Evolutionary conservation across 2,113 vertebrate genomes (phyloP).

Genomic region (Lathamus discolor): DNA sequence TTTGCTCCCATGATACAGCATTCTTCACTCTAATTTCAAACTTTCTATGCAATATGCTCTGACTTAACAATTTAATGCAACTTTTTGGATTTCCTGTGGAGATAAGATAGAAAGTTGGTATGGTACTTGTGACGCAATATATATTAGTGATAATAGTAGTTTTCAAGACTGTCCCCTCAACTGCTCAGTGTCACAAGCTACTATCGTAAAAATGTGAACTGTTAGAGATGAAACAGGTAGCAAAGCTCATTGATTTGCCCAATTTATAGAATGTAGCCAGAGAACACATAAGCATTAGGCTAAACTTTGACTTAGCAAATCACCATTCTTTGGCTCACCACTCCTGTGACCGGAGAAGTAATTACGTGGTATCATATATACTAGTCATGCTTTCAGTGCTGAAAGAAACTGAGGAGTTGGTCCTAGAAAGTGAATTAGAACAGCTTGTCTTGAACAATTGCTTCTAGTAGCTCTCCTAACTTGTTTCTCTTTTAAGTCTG

Average conservation of each 20-base stretch:
- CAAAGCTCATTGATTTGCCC: not conserved
- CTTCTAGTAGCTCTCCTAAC: not conserved
- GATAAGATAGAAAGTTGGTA: not conserved
- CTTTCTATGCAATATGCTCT: not conserved
- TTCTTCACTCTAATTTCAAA: not conserved
- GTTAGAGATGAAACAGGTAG: not conserved
- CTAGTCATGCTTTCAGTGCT: not conserved
- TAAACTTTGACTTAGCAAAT: not conserved
- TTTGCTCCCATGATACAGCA: not conserved
- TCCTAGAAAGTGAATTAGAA: not conserved
- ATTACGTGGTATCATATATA: not conserved
- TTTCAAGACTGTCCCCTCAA: not conserved
- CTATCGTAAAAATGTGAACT: not conserved
- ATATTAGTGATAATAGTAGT: not conserved
- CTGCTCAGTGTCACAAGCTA: not conserved
- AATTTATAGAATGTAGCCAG: not conserved
- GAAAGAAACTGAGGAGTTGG: not conserved
- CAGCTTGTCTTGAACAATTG: not conserved
- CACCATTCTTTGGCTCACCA: fast-evolving
- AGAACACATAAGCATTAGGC: not conserved
- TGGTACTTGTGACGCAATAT: not conserved
- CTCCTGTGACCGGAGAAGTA: not conserved
- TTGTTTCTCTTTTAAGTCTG: not conserved
- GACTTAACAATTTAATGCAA: not conserved
- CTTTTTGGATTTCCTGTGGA: not conserved